Base-by-base conservation (phyloP, 2,888 invertebrate species). In the Timandra comae region DNA sequence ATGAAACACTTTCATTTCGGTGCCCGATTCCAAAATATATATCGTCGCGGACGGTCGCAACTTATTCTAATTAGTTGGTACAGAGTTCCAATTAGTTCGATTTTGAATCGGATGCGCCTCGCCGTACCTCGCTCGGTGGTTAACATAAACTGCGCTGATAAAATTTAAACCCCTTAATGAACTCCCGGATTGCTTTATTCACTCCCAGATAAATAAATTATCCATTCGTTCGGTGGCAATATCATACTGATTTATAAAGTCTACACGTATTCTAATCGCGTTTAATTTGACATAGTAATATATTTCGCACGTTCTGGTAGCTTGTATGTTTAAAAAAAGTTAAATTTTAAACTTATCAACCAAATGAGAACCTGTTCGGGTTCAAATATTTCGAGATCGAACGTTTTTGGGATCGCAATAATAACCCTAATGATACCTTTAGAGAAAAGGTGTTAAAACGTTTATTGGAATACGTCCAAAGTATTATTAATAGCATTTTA, bases 381-480 rank as follows among this genome's bases (percentile, higher is more conserved):
- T 3, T 16, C 6, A 16, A 5, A 16, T 16, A 5, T 5, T 16
- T 32, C 30, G 58, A 58, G 66, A 61, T 62, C 52, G 54, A 62
- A 63, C 56, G 52, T 54, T 51, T 45, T 57, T 50, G 49, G 50
- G 55, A 57, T 50, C 52, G 63, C 70, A 74, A 77, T 80, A 80
- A 82, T 72, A 54, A 68, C 51, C 66, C 68, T 84, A 84, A 84
- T 84, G 75, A 84, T 82, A 84, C 73, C 74, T 73, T 64, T 54
- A 75, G 60, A 69, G 75, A 76, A 84, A 84, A 84, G 82, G 85
- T 84, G 84, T 84, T 81, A 84, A 81, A 84, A 75, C 77, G 71
- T 80, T 82, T 82, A 85, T 84, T 81, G 82, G 80, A 82, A 80
- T 76, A 68, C 73, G 65, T 74, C 75, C 69, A 72, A 74, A 78